phyloP scores from a whole-genome alignment of 1,140 invertebrate species.

The Apis cerana region DNA sequence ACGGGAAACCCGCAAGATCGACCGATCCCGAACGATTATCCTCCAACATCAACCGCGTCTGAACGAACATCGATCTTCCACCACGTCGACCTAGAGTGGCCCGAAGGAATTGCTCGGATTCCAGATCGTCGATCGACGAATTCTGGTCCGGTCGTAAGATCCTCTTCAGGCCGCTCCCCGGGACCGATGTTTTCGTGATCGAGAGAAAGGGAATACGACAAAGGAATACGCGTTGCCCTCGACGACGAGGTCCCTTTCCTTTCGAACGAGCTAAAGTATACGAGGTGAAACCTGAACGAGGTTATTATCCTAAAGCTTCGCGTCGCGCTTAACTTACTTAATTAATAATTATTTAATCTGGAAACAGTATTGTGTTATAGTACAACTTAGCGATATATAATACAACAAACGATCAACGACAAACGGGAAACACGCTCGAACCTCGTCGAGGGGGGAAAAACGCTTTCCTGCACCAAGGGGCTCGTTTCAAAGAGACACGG shows the following conservation, averaged over 20 bases:
- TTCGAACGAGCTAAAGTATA: slow-evolving; percentile 29
- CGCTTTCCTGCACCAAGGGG: slow-evolving; percentile 17
- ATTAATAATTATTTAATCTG: neutral
- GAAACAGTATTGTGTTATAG: slow-evolving; percentile 16
- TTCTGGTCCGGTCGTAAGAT: too few species aligned
- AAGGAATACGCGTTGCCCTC: slow-evolving; percentile 5
- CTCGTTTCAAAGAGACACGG: slow-evolving; percentile 23
- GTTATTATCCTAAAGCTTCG: slow-evolving; percentile 24
- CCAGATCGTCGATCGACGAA: neutral
- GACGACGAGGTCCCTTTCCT: slow-evolving; percentile 32
- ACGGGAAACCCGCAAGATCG: neutral
- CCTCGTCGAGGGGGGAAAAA: slow-evolving; percentile 48
- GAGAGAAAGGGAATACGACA: slow-evolving; percentile 25
- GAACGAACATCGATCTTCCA: slow-evolving; percentile 12
- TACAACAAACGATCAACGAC: slow-evolving; percentile 48
- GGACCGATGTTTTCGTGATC: slow-evolving; percentile 1
- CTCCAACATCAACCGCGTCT: slow-evolving; percentile 11
- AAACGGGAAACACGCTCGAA: slow-evolving; percentile 28
- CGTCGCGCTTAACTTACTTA: neutral
- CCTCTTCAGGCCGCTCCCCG: neutral
- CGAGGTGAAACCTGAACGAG: slow-evolving; percentile 15
- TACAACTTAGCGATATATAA: slow-evolving; percentile 46
- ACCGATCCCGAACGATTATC: slow-evolving; percentile 19
- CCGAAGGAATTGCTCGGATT: neutral
- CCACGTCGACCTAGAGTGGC: neutral